Evolutionary conservation across 2,888 invertebrate genomes (phyloP).

Genomic region (Brachypalpus laphriformis): DNA sequence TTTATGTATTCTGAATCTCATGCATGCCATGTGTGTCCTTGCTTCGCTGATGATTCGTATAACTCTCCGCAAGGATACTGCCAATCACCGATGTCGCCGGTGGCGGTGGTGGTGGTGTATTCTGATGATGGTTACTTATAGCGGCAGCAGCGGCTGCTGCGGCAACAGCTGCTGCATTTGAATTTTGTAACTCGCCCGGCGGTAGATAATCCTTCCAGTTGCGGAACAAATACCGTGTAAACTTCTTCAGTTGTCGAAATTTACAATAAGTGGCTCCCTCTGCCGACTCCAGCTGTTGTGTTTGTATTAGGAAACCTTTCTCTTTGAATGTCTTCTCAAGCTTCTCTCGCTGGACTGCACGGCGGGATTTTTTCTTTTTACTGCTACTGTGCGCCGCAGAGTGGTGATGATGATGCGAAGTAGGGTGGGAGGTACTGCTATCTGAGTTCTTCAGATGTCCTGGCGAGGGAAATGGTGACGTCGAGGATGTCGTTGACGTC

Average conservation of each 20-base stretch:
- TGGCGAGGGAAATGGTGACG: constrained; percentile 71
- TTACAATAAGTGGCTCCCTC: constrained; percentile 97
- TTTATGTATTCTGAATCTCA: constrained; percentile 52
- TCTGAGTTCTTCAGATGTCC: constrained; percentile 47
- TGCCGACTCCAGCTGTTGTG: constrained; percentile 95
- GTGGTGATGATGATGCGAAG: constrained; percentile 59
- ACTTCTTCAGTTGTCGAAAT: constrained; percentile 94
- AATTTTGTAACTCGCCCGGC: constrained; percentile 85
- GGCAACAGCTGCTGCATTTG: constrained; percentile 74
- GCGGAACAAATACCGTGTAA: constrained; percentile 94
- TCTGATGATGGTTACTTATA: constrained; percentile 53
- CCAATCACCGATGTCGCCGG: constrained; percentile 71
- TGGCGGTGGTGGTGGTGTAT: constrained; percentile 57
- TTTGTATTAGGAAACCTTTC: constrained; percentile 95
- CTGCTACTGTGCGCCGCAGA: constrained; percentile 72
- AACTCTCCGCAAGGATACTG: constrained; percentile 63
- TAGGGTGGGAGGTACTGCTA: constrained; percentile 36
- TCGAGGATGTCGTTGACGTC: constrained; percentile 65
- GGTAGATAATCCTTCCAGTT: constrained; percentile 97
- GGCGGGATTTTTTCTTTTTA: constrained; percentile 88
- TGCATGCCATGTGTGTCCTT: constrained; percentile 48
- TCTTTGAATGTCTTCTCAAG: constrained; percentile 96
- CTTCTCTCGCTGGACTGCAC: constrained; percentile 93
- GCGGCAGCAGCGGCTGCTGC: constrained; percentile 76
- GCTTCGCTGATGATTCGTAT: constrained; percentile 64